phyloP scores from a whole-genome alignment of 1,140 invertebrate species.

The Acyrthosiphon pisum region DNA sequence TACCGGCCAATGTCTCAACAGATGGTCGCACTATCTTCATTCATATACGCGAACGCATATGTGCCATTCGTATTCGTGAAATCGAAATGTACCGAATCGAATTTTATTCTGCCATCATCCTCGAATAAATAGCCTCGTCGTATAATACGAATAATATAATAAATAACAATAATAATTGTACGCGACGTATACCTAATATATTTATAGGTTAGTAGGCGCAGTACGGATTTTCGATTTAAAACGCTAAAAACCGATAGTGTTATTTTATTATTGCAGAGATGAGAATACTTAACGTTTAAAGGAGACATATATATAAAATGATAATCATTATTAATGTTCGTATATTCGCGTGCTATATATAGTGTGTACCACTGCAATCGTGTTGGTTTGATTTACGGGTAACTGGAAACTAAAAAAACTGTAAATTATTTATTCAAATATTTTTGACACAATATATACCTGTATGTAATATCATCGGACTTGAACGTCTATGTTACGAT shows the following conservation, averaged over 20 bases:
- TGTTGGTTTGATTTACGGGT: not conserved
- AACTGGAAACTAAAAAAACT: not conserved
- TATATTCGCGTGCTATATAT: not conserved
- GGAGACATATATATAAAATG: not conserved
- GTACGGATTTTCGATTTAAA: not conserved
- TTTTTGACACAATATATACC: not conserved
- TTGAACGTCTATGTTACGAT: not conserved
- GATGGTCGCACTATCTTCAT: not conserved
- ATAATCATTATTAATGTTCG: not conserved
- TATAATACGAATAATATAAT: not conserved
- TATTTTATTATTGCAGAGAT: not conserved
- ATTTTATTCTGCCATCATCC: slow-evolving; percentile 27
- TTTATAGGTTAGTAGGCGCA: slow-evolving; percentile 40
- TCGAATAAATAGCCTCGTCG: not conserved
- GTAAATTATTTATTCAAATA: not conserved
- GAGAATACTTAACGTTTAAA: not conserved
- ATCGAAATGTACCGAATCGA: slow-evolving; percentile 47
- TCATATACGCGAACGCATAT: not conserved
- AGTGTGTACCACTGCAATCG: not conserved
- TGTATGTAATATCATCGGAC: not conserved
- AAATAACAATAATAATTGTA: slow-evolving; percentile 15
- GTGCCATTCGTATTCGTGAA: not conserved
- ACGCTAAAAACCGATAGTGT: not conserved
- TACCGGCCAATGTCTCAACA: slow-evolving; percentile 2
- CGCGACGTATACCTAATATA: not conserved